A percentile compares a stretch with the other conserved stretches of the same genome.
These are phyloP conservation scores for Oscheius sp. DNA, from an alignment of 1,140 invertebrate species.

Conservation along the genomic window DNA sequence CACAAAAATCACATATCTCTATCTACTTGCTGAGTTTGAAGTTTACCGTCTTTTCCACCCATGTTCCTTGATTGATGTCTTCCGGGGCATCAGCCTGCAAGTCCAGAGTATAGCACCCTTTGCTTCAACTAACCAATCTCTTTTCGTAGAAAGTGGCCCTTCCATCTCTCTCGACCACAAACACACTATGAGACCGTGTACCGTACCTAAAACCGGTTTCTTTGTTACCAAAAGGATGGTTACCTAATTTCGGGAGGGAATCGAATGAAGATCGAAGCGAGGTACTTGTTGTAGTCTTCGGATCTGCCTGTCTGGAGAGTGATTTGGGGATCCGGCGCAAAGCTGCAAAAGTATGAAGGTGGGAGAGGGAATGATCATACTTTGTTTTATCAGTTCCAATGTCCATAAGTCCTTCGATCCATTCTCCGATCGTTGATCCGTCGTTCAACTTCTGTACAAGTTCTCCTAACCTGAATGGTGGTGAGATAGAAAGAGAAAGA, in stretches of 20 bases:
- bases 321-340: slow-evolving; percentile 23
- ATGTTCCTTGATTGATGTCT: not conserved
- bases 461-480: not conserved
- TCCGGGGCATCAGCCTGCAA: not conserved
- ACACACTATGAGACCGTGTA: slow-evolving; percentile 42
- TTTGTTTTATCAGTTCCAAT: slow-evolving; percentile 31
- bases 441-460: slow-evolving; percentile 16
- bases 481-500: too few species aligned
- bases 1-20: too few species aligned
- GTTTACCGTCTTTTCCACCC: not conserved
- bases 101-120: not conserved
- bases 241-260: slow-evolving; percentile 6
- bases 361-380: slow-evolving; percentile 21
- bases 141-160: slow-evolving; percentile 12
- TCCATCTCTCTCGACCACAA: slow-evolving; percentile 43
- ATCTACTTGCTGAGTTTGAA: too few species aligned
- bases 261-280: slow-evolving; percentile 43
- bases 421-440: slow-evolving; percentile 18
- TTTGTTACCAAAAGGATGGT: not conserved
- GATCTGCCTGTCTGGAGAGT: slow-evolving; percentile 36
- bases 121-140: not conserved
- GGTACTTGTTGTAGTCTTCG: slow-evolving; percentile 33
- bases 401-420: slow-evolving; percentile 35
- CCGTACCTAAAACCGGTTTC: slow-evolving; percentile 1
- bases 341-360: not conserved